Evolutionary conservation across 2,113 vertebrate genomes (phyloP), one percentile per base, ranked within the genome.

Genomic region (Athene cunicularia): DNA sequence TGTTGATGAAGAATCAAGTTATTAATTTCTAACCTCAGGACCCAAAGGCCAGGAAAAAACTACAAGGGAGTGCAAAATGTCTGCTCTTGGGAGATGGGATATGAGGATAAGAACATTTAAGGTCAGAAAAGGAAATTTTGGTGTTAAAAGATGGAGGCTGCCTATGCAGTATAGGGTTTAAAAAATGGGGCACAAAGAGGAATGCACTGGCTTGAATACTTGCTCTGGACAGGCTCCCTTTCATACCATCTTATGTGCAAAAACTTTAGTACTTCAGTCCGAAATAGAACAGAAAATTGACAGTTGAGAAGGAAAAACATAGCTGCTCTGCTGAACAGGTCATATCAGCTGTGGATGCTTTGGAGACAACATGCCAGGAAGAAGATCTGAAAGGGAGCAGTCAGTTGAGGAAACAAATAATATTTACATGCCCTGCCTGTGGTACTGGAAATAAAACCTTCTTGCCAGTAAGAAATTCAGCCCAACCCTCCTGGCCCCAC

Each of bases 391-490:
- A 19, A 74, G 41, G 74, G 18, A 95, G 93, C 88, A 81, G 88
- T 22, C n/a, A 14, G 5, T 55, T 58, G 80, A 70, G 90, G 95
- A 94, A 94, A 97, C 88, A 96, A 97, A 94, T 47, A 87, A 94
- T 67, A 90, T 93, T 95, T 80, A 82, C 32, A 45, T 27, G 35
- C 86, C 88, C 88, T 76, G 93, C 93, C 87, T 1, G 63, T 68
- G 77, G 79, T 24, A 64, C 74, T 85, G 96, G 91, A 74, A 89
- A 90, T 39, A 85, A 96, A 96, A 86, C 32, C 53, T 50, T 52
- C 30, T 4, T 45, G 90, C 96, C 94, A 81, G 94, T 22, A 59
- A 92, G 81, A 41, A 32, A 20, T 14, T 4, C 30, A 71, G 94
- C 37, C 90, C 96, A 87, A 2, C 77, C 90, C 92, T 88, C 14